These are phyloP conservation scores for Molossus alvarezi DNA, from an alignment of 2,797 vertebrate species.

Conservation along the genomic window DNA sequence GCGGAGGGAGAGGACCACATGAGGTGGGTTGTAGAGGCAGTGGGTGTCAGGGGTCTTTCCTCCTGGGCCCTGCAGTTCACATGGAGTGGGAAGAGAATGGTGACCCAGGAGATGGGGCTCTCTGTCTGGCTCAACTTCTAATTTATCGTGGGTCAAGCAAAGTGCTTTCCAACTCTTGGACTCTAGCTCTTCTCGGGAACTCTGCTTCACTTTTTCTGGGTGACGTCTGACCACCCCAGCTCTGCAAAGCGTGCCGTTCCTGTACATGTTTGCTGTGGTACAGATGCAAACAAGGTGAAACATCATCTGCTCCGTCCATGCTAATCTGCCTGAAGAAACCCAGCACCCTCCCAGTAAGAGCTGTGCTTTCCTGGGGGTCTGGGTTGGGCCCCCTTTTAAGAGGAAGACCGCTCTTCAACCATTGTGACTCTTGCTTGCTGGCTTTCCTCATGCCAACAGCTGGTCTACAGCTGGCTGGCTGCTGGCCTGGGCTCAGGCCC, in stretches of 20 bases:
- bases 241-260: background rate
- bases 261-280: background rate
- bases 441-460: conserved; percentile 65
- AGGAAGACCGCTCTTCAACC: background rate
- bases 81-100: background rate
- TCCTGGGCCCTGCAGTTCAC: background rate
- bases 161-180: background rate
- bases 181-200: background rate
- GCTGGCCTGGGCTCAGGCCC: background rate
- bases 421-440: conserved; percentile 5
- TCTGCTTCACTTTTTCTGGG: background rate
- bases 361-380: conserved; percentile 38
- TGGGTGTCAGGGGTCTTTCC: background rate
- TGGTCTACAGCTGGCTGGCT: conserved; percentile 49
- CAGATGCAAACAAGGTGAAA: background rate
- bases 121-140: background rate
- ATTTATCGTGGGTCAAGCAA: background rate
- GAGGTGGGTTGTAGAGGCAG: background rate
- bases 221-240: background rate
- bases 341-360: background rate
- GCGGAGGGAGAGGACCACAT: background rate
- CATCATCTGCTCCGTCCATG: accelerated
- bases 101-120: too few species aligned
- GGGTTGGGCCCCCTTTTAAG: background rate
- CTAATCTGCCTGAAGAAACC: conserved; percentile 61